phyloP scores from a whole-genome alignment of 92 coral and sea anemone genomes.

The Parazoanthus atlanticus region DNA sequence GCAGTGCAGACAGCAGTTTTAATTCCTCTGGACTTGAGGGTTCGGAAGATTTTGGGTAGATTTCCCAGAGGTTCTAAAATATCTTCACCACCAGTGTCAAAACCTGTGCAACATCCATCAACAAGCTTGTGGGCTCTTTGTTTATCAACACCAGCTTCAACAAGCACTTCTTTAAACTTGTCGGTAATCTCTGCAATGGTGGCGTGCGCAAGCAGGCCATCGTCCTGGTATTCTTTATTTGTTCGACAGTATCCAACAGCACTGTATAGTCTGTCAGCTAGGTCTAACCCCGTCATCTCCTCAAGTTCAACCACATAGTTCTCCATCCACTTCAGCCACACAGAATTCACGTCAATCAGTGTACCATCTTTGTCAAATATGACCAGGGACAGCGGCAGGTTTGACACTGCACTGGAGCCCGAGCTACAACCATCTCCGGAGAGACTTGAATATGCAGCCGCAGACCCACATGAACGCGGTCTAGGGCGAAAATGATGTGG shows the following conservation, averaged over 20 bases:
- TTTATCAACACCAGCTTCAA: slow-evolving; percentile 68
- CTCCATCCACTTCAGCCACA: slow-evolving; percentile 96
- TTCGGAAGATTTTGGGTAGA: slow-evolving; percentile 74
- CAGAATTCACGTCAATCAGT: slow-evolving; percentile 85
- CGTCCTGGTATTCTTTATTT: slow-evolving; percentile 72
- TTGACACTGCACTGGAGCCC: slow-evolving; percentile 40
- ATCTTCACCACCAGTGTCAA: slow-evolving; percentile 79
- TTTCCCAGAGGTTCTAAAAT: slow-evolving; percentile 80
- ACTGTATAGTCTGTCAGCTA: slow-evolving; percentile 71
- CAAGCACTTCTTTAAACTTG: slow-evolving; percentile 76
- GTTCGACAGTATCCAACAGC: slow-evolving; percentile 90
- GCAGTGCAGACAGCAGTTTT: slow-evolving; percentile 93
- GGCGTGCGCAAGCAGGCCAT: slow-evolving; percentile 91
- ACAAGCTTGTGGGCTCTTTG: slow-evolving; percentile 65
- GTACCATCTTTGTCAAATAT: slow-evolving; percentile 99
- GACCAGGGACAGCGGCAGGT: slow-evolving; percentile 71
- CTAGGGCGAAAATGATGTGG: slow-evolving; percentile 50
- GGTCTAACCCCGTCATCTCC: slow-evolving; percentile 68
- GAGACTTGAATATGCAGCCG: slow-evolving; percentile 65
- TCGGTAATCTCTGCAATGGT: slow-evolving; percentile 86
- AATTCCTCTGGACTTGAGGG: slow-evolving; percentile 76
- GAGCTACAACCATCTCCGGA: slow-evolving; percentile 77
- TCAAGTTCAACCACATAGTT: slow-evolving; percentile 81
- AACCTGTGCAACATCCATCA: slow-evolving; percentile 74
- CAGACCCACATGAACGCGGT: slow-evolving; percentile 42